Evolutionary conservation across 1,140 invertebrate species (phyloP), one percentile per base, ranked within the genome.

Genomic region (Trichonephila clavata): DNA sequence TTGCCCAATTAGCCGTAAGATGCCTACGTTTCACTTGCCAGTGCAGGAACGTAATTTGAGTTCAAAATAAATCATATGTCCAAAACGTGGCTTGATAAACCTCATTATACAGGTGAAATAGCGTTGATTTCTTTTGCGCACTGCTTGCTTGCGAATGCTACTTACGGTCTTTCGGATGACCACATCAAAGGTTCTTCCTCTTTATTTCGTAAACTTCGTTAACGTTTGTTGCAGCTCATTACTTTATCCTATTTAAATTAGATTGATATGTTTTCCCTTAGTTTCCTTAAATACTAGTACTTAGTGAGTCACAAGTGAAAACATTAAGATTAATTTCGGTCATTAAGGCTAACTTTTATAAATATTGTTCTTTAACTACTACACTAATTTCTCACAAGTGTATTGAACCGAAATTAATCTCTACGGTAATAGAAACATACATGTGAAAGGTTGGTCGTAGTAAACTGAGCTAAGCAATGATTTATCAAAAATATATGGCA

Each of bases 1-100:
- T 24, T 77, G 71, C 71, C 71, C 71, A 77, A 77, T 77, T 77
- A 77, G 20, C 27, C n/a, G 71, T 32, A 77, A 77, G 71, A 77
- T 77, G 14, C 71, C 32, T 77, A 18, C 27, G 14, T 77, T 77
- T 77, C 32, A 77, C 71, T 77, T 77, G 71, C 71, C 16, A 7
- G 14, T 18, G 27, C 71, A 39, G 71, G 71, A 77, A 77, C 27
- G 27, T 16, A 77, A 77, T 39, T 77, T 77, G 16, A 24, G 18
- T 77, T 32, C 32, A 18, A 39, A 77, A 77, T 27, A 39, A 77
- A 32, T 77, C 27, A 32, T 14, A 32, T 39, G 27, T 77, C 71
- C 27, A 18, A 77, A 39, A 39, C 16, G 16, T 39, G 27, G 71
- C 27, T 77, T 21, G 24, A 77, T 77, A 18, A 16, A 39, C 16